Evolutionary conservation across 2,797 vertebrate species (phyloP).

Genomic region (Betta splendens): DNA sequence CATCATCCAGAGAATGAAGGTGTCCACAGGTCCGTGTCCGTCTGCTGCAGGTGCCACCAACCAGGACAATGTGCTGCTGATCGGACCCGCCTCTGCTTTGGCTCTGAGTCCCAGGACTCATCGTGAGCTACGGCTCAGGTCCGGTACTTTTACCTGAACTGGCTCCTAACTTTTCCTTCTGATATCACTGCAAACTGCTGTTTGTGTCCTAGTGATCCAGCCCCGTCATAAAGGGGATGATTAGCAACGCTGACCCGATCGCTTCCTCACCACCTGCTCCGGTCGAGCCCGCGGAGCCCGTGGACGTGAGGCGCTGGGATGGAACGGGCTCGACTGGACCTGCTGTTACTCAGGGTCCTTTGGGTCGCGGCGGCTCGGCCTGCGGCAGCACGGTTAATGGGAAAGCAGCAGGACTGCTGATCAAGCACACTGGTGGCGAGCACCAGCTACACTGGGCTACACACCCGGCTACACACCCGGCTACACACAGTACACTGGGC

Average conservation of each 20-base stretch:
- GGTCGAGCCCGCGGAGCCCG: slow-evolving; percentile 19
- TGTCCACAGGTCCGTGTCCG: background rate
- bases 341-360: slow-evolving; percentile 67
- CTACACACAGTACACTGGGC: slow-evolving; percentile 15
- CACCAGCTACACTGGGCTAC: slow-evolving; percentile 26
- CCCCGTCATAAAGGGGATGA: slow-evolving; percentile 1
- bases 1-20: background rate
- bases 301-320: slow-evolving; percentile 52
- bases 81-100: background rate
- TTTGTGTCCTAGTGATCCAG: background rate
- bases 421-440: slow-evolving; percentile 59
- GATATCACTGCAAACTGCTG: background rate
- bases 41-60: too few species aligned
- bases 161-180: too few species aligned
- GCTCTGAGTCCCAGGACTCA: too few species aligned
- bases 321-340: slow-evolving; percentile 64
- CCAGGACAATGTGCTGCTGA: background rate
- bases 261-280: slow-evolving; percentile 14
- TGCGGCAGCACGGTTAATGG: slow-evolving; percentile 71
- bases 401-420: slow-evolving; percentile 74
- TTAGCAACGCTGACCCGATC: slow-evolving; percentile 10
- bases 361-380: slow-evolving; percentile 64
- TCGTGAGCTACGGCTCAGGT: too few species aligned
- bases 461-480: slow-evolving; percentile 11
- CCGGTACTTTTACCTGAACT: too few species aligned